Percentiles rank a stretch among this genome's conserved stretches.
phyloP scores from a whole-genome alignment of 2,888 invertebrate genomes.

The Unio delphinus region DNA sequence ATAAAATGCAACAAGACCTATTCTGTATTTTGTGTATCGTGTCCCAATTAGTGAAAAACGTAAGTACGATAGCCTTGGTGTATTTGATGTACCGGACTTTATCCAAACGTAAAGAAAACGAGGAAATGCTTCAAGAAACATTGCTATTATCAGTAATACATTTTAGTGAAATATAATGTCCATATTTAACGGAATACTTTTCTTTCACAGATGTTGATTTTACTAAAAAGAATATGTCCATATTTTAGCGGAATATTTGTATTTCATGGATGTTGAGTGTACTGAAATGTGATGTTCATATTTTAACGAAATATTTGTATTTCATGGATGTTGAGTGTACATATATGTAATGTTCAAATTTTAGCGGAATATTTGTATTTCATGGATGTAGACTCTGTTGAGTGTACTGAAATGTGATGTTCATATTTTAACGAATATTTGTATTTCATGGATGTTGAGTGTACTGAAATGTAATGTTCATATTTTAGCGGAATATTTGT shows the following conservation, averaged over 20 bases:
- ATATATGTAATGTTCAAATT: slow-evolving; percentile 14
- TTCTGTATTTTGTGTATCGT: no score
- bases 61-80: no score
- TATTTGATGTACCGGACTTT: no score
- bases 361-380: slow-evolving; percentile 4
- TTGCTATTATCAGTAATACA: neutral
- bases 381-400: slow-evolving; percentile 64
- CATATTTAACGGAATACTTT: neutral
- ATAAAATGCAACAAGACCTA: no score
- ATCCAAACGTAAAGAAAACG: neutral
- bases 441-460: slow-evolving; percentile 67
- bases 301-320: slow-evolving; percentile 1
- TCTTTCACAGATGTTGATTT: slow-evolving; percentile 67
- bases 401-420: slow-evolving; percentile 23
- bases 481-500: neutral
- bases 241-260: neutral
- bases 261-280: slow-evolving; percentile 69
- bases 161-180: neutral
- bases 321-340: slow-evolving; percentile 62
- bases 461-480: slow-evolving; percentile 36
- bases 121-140: neutral
- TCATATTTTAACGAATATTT: slow-evolving; percentile 1
- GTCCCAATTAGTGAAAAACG: no score
- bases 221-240: slow-evolving; percentile 36
- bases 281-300: slow-evolving; percentile 18